Evolutionary conservation across 2,888 invertebrate genomes (phyloP), one percentile per base, ranked within the genome.

Genomic region (Archaeoteleia sp.): DNA sequence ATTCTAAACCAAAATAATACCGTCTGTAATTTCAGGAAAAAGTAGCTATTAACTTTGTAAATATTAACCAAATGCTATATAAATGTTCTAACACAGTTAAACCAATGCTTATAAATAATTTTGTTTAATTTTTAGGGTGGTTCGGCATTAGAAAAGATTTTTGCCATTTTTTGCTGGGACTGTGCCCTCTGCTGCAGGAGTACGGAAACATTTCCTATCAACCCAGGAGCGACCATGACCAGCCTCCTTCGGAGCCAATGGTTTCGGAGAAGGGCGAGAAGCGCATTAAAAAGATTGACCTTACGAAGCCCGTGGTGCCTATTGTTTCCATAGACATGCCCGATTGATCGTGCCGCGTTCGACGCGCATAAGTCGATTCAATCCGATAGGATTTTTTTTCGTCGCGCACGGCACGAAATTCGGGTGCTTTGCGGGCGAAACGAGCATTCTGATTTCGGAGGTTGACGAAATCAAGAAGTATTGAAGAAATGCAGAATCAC

Each of bases 81-180:
- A n/a, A n/a, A n/a, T n/a, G n/a, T n/a, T n/a, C n/a, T n/a, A n/a
- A n/a, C n/a, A n/a, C n/a, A n/a, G n/a, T n/a, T n/a, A n/a, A n/a
- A n/a, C n/a, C n/a, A n/a, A n/a, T n/a, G n/a, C n/a, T n/a, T n/a
- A n/a, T n/a, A n/a, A n/a, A n/a, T n/a, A n/a, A n/a, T n/a, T n/a
- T n/a, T n/a, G n/a, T n/a, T n/a, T n/a, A n/a, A n/a, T 77, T 88
- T 89, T 57, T 86, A 96, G 96, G 97, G 97, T 98, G 98, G 98
- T 99, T 98, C 86, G 99, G 98, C 48, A 95, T 99, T 76, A 90
- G 98, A 43, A 97, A 97, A 88, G 98, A 97, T 83, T 97, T 99
- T 85, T 98, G 97, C 84, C 95, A 95, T 78, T 98, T 97, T 86
- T 88, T 99, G n/a, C 87, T 99, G 23, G 95, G 95, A 49, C 91